phyloP scores from a whole-genome alignment of 2,113 vertebrate species.

The Eublepharis macularius region DNA sequence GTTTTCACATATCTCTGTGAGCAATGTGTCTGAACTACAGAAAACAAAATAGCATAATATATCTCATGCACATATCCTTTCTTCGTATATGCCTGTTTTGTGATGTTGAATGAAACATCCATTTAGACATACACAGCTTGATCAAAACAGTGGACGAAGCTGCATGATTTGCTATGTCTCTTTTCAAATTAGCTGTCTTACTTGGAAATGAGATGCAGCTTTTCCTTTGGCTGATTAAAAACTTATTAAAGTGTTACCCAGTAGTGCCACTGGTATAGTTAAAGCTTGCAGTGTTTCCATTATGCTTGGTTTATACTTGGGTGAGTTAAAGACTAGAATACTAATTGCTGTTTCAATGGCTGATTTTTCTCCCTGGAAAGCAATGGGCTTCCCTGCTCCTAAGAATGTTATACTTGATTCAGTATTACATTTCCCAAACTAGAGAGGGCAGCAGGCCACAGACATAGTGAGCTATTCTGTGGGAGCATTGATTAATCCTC shows the following conservation, averaged over 20 bases:
- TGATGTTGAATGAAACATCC: conserved; percentile 26
- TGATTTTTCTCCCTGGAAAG: conserved; percentile 25
- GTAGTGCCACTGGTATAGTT: conserved; percentile 29
- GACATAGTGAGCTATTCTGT: not conserved
- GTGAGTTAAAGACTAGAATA: conserved; percentile 9
- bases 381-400: not conserved
- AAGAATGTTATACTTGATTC: not conserved
- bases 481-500: not conserved
- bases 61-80: not conserved
- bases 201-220: conserved; percentile 12
- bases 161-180: not conserved
- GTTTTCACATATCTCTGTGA: not conserved
- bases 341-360: conserved; percentile 28
- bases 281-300: conserved; percentile 24
- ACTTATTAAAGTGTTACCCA: conserved; percentile 41
- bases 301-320: conserved; percentile 15
- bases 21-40: conserved; percentile 7
- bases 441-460: not conserved
- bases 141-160: conserved; percentile 10
- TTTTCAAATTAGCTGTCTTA: conserved; percentile 31
- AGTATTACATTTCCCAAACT: not conserved
- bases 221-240: conserved; percentile 21
- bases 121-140: not conserved
- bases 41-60: conserved; percentile 30
- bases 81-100: conserved; percentile 1